phyloP scores from a whole-genome alignment of 2,888 invertebrate species.

The Macropis europaea region DNA sequence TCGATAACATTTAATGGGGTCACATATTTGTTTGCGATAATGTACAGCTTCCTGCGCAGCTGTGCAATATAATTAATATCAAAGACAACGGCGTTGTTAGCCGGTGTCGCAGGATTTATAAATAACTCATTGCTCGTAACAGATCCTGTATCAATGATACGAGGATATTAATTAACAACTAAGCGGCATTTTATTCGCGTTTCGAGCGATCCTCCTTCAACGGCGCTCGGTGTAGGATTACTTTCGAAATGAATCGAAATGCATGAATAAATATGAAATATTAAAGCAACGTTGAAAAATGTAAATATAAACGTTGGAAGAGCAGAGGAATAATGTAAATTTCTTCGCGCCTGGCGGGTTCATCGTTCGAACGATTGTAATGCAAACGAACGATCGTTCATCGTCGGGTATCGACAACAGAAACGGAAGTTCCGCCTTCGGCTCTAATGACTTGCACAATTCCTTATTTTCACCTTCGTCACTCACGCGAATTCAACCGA shows the following conservation, averaged over 20 bases:
- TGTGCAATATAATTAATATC: constrained; percentile 1
- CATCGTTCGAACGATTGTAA: constrained; percentile 12
- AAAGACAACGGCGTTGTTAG: neutral
- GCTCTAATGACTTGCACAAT: neutral
- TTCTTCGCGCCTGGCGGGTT: neutral
- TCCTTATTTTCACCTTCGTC: constrained; percentile 3
- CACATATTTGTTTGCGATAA: neutral
- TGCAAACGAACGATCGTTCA: constrained; percentile 15
- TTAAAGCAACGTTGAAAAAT: too few species aligned
- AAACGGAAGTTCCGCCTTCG: neutral
- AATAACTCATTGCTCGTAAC: constrained; percentile 9
- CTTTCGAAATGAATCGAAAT: too few species aligned
- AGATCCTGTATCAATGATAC: neutral
- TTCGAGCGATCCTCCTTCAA: too few species aligned
- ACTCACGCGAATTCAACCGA: neutral
- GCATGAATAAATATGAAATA: too few species aligned
- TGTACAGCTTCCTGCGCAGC: too few species aligned
- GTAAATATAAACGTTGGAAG: too few species aligned
- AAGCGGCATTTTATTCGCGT: neutral
- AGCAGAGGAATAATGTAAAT: neutral
- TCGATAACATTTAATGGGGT: neutral
- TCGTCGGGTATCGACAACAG: constrained; percentile 1
- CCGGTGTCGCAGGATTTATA: neutral
- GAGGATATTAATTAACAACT: neutral
- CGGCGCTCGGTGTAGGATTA: too few species aligned